Conservation (phyloP, 2,888 invertebrate genomes). For the Sepioteuthis lessoniana region DNA sequence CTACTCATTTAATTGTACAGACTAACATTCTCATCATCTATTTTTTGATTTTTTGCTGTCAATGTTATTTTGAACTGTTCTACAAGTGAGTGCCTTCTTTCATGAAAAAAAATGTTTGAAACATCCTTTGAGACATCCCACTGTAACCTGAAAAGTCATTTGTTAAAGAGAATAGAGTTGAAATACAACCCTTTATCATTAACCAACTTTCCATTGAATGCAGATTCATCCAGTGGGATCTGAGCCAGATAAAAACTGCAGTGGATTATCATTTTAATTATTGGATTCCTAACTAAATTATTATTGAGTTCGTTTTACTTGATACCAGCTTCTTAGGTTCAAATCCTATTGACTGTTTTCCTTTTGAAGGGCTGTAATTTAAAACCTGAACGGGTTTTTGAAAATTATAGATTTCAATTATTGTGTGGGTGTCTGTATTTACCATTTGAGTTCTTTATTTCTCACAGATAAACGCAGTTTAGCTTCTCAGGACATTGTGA, state of each 20-base stretch:
- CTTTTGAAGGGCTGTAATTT: too few relatives aligned
- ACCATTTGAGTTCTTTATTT: too few relatives aligned
- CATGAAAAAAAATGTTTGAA: not conserved
- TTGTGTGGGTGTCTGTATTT: too few relatives aligned
- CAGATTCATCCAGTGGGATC: not conserved
- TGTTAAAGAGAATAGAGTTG: not conserved
- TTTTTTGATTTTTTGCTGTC: not conserved
- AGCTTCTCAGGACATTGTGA: too few relatives aligned
- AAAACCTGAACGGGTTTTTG: too few relatives aligned
- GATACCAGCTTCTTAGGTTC: too few relatives aligned
- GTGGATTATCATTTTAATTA: not conserved
- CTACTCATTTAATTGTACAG: not conserved
- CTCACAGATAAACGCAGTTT: too few relatives aligned
- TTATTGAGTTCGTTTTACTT: too few relatives aligned
- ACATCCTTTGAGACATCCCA: not conserved
- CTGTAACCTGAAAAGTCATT: not conserved
- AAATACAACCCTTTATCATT: not conserved
- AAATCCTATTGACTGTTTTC: too few relatives aligned
- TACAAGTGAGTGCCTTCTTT: not conserved
- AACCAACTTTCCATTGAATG: not conserved
- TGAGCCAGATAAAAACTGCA: not conserved
- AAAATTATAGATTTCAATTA: too few relatives aligned
- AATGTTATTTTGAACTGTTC: not conserved
- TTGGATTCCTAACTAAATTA: not conserved
- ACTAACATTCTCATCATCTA: not conserved